These are phyloP conservation scores for Geococcyx californianus DNA, from an alignment of 2,113 vertebrate species.

Conservation along the genomic window DNA sequence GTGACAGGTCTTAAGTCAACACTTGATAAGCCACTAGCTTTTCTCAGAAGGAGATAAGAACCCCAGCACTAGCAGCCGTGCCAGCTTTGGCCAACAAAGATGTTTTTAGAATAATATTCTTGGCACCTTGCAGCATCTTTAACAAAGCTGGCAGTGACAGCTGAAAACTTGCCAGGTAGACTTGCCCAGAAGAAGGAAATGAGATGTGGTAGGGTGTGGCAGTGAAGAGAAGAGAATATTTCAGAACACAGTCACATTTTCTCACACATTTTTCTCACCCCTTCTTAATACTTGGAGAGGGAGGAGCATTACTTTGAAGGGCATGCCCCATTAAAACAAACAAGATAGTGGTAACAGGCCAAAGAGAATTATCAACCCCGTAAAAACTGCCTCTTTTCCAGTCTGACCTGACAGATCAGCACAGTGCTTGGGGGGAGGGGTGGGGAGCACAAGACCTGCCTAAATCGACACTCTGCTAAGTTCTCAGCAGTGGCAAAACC, in stretches of 20 bases:
- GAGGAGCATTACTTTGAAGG: background rate
- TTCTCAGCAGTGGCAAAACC: background rate
- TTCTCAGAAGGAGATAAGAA: background rate
- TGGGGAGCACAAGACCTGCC: background rate
- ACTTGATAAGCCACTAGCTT: background rate
- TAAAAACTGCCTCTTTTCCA: background rate
- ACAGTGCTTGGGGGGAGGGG: background rate
- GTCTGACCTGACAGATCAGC: background rate
- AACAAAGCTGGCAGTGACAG: background rate
- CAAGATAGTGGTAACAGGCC: background rate
- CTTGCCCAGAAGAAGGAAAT: constrained; percentile 17
- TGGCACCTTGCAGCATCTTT: background rate
- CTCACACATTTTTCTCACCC: constrained; percentile 2
- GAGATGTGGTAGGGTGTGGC: background rate
- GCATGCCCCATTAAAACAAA: background rate
- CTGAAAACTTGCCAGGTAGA: constrained; percentile 8
- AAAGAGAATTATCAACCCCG: background rate
- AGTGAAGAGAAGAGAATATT: background rate
- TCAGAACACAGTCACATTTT: background rate
- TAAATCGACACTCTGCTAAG: background rate
- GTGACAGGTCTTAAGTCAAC: background rate
- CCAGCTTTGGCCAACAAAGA: background rate
- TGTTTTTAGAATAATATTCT: background rate
- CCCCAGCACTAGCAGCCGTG: background rate
- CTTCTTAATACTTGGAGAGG: background rate